Evolutionary conservation across 2,113 vertebrate species (phyloP), one percentile per base, ranked within the genome.

Genomic region (Hippocampus comes): DNA sequence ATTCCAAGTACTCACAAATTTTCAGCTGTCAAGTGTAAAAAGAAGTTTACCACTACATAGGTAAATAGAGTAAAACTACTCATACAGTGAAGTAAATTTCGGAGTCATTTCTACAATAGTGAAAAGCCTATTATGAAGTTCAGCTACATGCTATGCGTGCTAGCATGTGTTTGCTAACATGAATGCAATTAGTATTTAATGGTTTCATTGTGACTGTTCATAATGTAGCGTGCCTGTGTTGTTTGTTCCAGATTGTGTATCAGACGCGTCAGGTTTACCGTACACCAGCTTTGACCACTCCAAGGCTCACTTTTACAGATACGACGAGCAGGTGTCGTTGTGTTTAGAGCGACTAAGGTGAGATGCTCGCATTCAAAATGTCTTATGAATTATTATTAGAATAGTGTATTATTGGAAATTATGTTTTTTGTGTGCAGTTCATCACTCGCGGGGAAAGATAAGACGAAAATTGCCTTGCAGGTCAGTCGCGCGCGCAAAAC

Each of bases 241-340:
- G 68, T 48, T 10, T 8, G 59, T 30, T 79, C 72, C 74, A 98
- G 97, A 97, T 74, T 90, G 93, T 1, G 89, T 96, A 42, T 92
- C 94, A 0, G 94, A 97, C 78, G 91, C 93, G 59, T 86, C 95
- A 68, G 94, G 95, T 77, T 92, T 97, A 78, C 96, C 96, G 0
- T 97, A 94, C 87, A 96, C 94, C 61, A 95, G 94, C 79, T 98
- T 98, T 0, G 96, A 98, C 81, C 95, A 98, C 83, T 96, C 97
- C 0, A 97, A 96, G 30, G 96, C 97, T 17, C 97, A 99, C 82
- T 99, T 98, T 78, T 98, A 98, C 84, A 94, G 95, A 90, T 98
- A 98, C 0, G 97, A 99, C 8, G 97, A 99, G 87, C 97, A 98
- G 68, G 94, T 99, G 75, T 96, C 94, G 0, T 92, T 99, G 0